Percentiles rank a stretch among this genome's conserved stretches.
phyloP scores from a whole-genome alignment of 2,888 invertebrate genomes.

The Branchinecta sandiegonensis region DNA sequence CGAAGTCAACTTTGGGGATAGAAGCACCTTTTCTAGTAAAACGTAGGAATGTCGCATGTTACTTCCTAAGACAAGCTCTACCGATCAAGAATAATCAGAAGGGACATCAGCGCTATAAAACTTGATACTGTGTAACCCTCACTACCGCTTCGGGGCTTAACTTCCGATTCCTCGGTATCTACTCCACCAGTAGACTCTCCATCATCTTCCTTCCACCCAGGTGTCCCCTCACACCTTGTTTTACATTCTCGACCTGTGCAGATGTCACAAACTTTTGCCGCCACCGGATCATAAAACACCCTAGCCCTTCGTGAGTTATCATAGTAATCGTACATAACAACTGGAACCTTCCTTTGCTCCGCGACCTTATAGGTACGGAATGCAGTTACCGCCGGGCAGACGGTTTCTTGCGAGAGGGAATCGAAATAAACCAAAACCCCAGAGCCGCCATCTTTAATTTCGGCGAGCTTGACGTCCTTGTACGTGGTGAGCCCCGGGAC shows the following conservation, averaged over 20 bases:
- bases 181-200: constrained; percentile 20
- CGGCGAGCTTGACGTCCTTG: constrained; percentile 45
- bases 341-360: constrained; percentile 67
- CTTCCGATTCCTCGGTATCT: background rate
- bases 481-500: constrained; percentile 48
- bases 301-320: constrained; percentile 71
- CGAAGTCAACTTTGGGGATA: too few relatives aligned
- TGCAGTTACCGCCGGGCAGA: constrained; percentile 67
- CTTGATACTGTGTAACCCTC: too few relatives aligned
- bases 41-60: too few relatives aligned
- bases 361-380: constrained; percentile 69
- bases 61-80: too few relatives aligned
- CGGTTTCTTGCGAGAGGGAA: constrained; percentile 43
- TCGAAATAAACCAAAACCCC: constrained; percentile 57
- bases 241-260: constrained; percentile 48
- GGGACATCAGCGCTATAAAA: too few relatives aligned
- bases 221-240: constrained; percentile 18
- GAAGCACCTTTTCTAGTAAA: too few relatives aligned
- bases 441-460: constrained; percentile 50
- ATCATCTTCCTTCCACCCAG: constrained; percentile 22
- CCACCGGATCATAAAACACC: constrained; percentile 58
- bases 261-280: constrained; percentile 61
- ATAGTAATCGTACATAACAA: constrained; percentile 76
- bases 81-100: too few relatives aligned
- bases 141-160: too few relatives aligned